Evolutionary conservation across 2,113 vertebrate genomes (phyloP).

Genomic region (Brienomyrus brachyistius): DNA sequence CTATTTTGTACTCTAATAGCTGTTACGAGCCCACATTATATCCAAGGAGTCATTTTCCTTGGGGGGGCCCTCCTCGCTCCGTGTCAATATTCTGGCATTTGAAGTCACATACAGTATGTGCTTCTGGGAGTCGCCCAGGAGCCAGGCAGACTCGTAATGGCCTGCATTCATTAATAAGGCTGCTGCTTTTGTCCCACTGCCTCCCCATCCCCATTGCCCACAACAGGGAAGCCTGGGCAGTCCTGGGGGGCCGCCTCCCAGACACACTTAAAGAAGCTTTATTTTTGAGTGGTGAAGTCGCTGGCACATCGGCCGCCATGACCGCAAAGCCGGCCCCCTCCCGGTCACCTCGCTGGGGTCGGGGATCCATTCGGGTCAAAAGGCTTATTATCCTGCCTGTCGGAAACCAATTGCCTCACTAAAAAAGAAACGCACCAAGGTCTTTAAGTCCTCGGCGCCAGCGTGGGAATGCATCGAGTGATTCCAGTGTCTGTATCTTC

Average conservation of each 20-base stretch:
- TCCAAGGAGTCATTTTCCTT: constrained; percentile 99
- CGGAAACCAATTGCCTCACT: constrained; percentile 86
- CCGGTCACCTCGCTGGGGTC: constrained; percentile 69
- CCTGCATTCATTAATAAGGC: constrained; percentile 99
- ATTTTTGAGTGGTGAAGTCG: constrained; percentile 78
- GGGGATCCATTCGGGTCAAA: constrained; percentile 68
- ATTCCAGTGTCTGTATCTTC: neutral
- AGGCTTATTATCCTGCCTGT: constrained; percentile 95
- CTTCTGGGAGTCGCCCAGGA: constrained; percentile 94
- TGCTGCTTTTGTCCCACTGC: constrained; percentile 85
- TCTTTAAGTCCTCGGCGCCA: constrained; percentile 55
- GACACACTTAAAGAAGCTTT: constrained; percentile 97
- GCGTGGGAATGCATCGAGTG: constrained; percentile 2
- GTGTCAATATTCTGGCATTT: constrained; percentile 99
- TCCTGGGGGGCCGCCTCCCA: constrained; percentile 50
- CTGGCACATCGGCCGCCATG: constrained; percentile 53
- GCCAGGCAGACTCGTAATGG: constrained; percentile 99
- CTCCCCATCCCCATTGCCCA: constrained; percentile 20
- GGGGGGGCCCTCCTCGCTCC: constrained; percentile 81
- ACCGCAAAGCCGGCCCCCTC: constrained; percentile 31
- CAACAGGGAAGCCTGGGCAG: constrained; percentile 11
- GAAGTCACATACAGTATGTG: constrained; percentile 99
- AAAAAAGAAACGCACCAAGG: constrained; percentile 63
- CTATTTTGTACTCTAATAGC: constrained; percentile 99
- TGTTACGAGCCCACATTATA: constrained; percentile 99